These are phyloP conservation scores for Nomada hirtipes DNA, from an alignment of 2,888 invertebrate species.

Conservation along the genomic window DNA sequence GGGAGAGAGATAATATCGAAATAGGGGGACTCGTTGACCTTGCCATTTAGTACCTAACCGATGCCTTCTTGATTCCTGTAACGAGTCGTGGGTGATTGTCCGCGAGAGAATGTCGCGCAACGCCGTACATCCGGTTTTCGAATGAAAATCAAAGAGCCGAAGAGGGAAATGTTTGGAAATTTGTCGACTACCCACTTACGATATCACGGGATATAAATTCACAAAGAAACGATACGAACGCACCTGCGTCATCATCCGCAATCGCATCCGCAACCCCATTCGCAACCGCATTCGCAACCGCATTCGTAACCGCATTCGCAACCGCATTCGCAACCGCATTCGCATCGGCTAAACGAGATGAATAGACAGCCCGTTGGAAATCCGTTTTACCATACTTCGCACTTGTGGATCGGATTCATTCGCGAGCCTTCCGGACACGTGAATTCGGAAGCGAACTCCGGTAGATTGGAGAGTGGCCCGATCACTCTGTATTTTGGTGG, in stretches of 20 bases:
- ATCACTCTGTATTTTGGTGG: slow-evolving; percentile 94
- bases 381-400: slow-evolving; percentile 92
- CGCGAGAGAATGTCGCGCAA: background rate
- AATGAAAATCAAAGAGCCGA: background rate
- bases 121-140: too few species aligned
- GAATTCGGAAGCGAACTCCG: slow-evolving; percentile 93
- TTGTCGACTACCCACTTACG: slow-evolving; percentile 13
- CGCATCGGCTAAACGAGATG: background rate
- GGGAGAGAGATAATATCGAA: too few species aligned
- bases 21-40: too few species aligned
- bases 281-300: background rate
- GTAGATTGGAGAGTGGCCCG: slow-evolving; percentile 93
- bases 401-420: slow-evolving; percentile 95
- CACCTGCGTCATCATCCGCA: background rate
- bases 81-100: too few species aligned
- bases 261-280: background rate
- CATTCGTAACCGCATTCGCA: background rate
- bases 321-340: background rate
- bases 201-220: background rate
- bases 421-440: slow-evolving; percentile 89
- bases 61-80: too few species aligned
- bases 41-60: too few species aligned
- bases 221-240: background rate
- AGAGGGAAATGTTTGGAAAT: slow-evolving; percentile 5
- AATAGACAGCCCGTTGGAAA: background rate